Percentiles rank a stretch among this genome's conserved stretches.
phyloP scores from a whole-genome alignment of 2,797 vertebrate species.

The Apodemus agrarius region DNA sequence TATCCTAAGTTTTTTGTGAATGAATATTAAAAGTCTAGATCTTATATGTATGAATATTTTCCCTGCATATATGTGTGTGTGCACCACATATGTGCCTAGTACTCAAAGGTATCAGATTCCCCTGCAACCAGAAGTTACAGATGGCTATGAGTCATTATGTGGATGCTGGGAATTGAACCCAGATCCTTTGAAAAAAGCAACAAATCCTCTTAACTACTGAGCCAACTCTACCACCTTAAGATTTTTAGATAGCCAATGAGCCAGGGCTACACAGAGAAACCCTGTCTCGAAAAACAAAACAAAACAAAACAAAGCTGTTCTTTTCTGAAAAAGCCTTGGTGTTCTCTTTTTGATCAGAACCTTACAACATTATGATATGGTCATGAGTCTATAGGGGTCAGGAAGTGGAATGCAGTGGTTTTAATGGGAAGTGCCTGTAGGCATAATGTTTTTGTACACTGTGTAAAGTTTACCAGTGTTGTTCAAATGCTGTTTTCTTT shows the following conservation, averaged over 20 bases:
- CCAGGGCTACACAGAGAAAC: too few relatives aligned
- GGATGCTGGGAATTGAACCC: not conserved
- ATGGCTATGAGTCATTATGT: not conserved
- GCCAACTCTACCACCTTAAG: not conserved
- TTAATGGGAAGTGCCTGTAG: not conserved
- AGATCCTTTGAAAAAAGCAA: not conserved
- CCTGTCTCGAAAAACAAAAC: too few relatives aligned
- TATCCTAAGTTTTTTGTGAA: not conserved
- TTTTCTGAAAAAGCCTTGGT: not conserved
- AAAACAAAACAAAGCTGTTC: too few relatives aligned
- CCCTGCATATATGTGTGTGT: not conserved
- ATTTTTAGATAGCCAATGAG: not conserved
- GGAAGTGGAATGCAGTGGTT: not conserved
- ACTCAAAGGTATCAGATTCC: not conserved
- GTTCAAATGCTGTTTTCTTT: not conserved
- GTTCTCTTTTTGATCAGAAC: not conserved
- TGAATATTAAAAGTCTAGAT: not conserved
- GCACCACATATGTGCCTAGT: not conserved
- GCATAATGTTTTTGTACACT: not conserved
- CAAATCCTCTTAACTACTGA: not conserved
- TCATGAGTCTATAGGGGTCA: not conserved
- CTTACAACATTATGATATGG: not conserved
- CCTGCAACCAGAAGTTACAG: not conserved
- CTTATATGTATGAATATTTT: not conserved
- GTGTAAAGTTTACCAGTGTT: not conserved